Base-by-base conservation (phyloP, 2,888 invertebrate species). In the Lissocephala sabroskyi region DNA sequence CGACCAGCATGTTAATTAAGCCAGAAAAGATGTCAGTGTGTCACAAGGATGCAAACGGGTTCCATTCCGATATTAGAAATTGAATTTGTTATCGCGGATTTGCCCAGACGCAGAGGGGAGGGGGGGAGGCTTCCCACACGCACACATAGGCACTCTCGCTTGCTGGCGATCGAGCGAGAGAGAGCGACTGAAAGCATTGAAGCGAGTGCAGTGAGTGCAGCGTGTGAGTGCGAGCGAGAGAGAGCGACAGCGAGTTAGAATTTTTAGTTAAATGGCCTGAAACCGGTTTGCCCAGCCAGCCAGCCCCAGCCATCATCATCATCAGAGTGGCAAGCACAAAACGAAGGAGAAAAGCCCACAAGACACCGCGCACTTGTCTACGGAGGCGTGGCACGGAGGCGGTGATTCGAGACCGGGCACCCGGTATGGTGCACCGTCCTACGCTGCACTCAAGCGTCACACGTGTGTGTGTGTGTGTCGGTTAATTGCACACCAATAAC, bases 1-100 rank as follows among this genome's bases (percentile, higher is more conserved):
- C 28, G 50, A 39, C 26, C 45, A 76, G n/a, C n/a, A n/a, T n/a
- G n/a, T 76, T 68, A 68, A 68, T 76, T 76, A 68, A 58, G 52
- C 56, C 68, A 73, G 65, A 58, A 77, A 68, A 77, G 78, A 70
- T 77, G 68, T 70, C 75, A 70, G 68, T 70, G 77, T 70, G 68
- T 70, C 68, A 70, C 70, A 70, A 70, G 68, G 77, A 70, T 70
- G 74, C 59, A 43, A 57, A 59, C 59, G 44, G 59, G 59, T 66
- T 73, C 54, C 7, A 33, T 33, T 13, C 16, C 23, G 7, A 23
- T 59, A 68, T 68, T 74, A 74, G 77, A 68, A 59, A 68, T 64
- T 54, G 52, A 32, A 56, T 59, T 64, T 32, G 52, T 51, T 40
- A n/a, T n/a, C n/a, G 11, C 10, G 35, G 16, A 37, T 18, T 17